Percentiles rank a stretch among this genome's conserved stretches.
phyloP scores from a whole-genome alignment of 2,888 invertebrate genomes.

The Diogma glabrata region DNA sequence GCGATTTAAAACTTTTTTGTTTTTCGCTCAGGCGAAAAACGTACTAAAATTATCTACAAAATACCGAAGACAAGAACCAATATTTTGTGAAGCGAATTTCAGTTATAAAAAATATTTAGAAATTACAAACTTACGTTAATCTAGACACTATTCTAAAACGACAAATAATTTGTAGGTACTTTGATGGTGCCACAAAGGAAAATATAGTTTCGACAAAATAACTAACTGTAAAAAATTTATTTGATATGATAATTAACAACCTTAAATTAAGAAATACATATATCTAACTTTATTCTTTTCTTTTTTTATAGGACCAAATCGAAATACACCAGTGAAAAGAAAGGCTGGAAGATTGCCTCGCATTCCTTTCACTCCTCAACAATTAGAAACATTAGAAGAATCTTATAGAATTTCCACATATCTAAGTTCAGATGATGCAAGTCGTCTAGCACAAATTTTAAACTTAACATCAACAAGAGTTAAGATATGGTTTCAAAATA shows the following conservation, averaged over 20 bases:
- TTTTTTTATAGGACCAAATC: conserved; percentile 25
- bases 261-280: neutral
- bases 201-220: too few species aligned
- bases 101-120: too few species aligned
- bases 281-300: neutral
- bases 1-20: too few species aligned
- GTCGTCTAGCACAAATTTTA: conserved; percentile 44
- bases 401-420: conserved; percentile 53
- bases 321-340: conserved; percentile 37
- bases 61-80: too few species aligned
- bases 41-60: too few species aligned
- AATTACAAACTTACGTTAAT: too few species aligned
- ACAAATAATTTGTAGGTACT: too few species aligned
- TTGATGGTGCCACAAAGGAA: too few species aligned
- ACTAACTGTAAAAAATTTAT: neutral
- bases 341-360: conserved; percentile 50
- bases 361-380: conserved; percentile 57
- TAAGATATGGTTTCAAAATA: conserved; percentile 74
- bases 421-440: conserved; percentile 53
- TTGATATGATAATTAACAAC: neutral
- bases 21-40: too few species aligned
- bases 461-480: conserved; percentile 55
- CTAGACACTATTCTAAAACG: too few species aligned
- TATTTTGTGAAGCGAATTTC: too few species aligned
- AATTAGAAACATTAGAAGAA: conserved; percentile 49